These are phyloP conservation scores for Merluccius polli DNA, from an alignment of 2,797 vertebrate genomes.

Conservation along the genomic window DNA sequence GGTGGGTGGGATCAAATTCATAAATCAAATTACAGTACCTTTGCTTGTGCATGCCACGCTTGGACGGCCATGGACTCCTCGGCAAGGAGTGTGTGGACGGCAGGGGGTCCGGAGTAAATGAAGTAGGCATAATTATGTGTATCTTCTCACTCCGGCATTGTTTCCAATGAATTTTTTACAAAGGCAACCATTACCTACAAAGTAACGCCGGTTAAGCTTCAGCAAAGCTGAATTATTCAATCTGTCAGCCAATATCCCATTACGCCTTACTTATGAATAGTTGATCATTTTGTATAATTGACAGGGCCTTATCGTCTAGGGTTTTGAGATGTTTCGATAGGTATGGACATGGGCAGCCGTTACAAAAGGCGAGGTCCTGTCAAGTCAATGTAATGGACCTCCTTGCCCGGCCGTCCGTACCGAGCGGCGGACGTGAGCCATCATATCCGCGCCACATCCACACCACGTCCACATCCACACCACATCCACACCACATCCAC, in stretches of 20 bases:
- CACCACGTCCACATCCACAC: no score
- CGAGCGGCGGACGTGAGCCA: neutral
- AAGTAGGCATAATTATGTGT: conserved; percentile 74
- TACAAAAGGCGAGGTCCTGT: conserved; percentile 60
- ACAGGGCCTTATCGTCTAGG: conserved; percentile 83
- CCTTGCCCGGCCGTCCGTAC: neutral
- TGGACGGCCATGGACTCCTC: conserved; percentile 55
- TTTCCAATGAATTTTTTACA: conserved; percentile 84
- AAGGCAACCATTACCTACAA: conserved; percentile 82
- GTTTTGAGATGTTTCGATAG: conserved; percentile 49
- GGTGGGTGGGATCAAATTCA: conserved; percentile 76
- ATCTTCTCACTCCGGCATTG: conserved; percentile 74
- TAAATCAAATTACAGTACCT: conserved; percentile 81
- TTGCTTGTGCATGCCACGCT: conserved; percentile 57
- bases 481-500: no score
- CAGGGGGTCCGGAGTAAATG: conserved; percentile 60
- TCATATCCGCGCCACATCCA: neutral
- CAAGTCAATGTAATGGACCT: conserved; percentile 64
- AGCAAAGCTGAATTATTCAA: conserved; percentile 96
- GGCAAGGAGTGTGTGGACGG: conserved; percentile 59
- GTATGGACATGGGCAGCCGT: conserved; percentile 34
- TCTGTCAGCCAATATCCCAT: conserved; percentile 85
- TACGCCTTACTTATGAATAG: conserved; percentile 92
- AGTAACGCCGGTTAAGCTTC: conserved; percentile 79
- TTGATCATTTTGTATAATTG: conserved; percentile 96